Evolutionary conservation across 2,113 vertebrate genomes (phyloP).

Genomic region (Nyctereutes procyonoides): DNA sequence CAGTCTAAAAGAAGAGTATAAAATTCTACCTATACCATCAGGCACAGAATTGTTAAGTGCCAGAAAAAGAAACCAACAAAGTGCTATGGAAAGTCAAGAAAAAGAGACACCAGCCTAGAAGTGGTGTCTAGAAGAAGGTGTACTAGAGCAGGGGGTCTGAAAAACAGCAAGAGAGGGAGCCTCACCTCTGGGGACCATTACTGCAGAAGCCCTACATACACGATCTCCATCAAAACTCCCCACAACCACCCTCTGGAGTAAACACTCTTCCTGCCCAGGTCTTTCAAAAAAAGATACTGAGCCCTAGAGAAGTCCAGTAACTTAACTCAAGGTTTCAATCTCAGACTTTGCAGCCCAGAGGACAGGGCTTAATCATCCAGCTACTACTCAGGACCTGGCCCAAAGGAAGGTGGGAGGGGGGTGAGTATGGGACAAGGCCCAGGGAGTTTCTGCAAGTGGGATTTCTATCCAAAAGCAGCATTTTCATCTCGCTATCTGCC

Average conservation of each 20-base stretch:
- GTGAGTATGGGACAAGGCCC: not conserved
- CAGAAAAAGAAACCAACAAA: not conserved
- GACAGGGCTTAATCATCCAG: not conserved
- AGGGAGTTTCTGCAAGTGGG: not conserved
- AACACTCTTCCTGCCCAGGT: not conserved
- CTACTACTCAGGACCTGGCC: not conserved
- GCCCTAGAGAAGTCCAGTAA: not conserved
- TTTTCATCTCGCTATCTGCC: not conserved
- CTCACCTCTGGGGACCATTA: not conserved
- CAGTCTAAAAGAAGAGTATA: not conserved
- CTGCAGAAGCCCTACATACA: not conserved
- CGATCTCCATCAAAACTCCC: not conserved
- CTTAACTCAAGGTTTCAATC: not conserved
- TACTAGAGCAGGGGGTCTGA: not conserved
- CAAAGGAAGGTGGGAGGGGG: no score
- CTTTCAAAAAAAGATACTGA: not conserved
- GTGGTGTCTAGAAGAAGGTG: not conserved
- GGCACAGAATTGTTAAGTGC: no score
- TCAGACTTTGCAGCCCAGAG: not conserved
- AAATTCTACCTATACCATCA: not conserved
- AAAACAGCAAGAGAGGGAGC: not conserved
- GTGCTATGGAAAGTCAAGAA: not conserved
- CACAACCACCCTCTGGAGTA: not conserved
- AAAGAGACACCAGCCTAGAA: not conserved
- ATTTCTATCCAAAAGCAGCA: conserved; percentile 10